These are phyloP conservation scores for Lipophrys pholis DNA, from an alignment of 2,113 vertebrate genomes.

Conservation along the genomic window DNA sequence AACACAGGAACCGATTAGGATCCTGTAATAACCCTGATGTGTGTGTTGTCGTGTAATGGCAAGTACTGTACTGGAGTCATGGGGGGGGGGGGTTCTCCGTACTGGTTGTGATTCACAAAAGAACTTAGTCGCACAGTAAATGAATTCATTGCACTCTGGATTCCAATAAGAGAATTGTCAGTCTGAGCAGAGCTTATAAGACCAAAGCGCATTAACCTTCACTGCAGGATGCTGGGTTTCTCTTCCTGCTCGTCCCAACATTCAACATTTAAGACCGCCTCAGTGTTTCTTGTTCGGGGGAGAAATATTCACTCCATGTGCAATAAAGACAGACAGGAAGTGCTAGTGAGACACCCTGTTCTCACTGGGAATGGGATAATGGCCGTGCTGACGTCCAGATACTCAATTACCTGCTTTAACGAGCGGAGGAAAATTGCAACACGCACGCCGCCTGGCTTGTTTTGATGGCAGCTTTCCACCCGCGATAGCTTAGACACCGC, in stretches of 20 bases:
- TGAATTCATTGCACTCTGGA: conserved; percentile 8
- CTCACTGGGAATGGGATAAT: conserved; percentile 25
- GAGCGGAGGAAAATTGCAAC: conserved; percentile 32
- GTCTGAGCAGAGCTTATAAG: not conserved
- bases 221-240: not conserved
- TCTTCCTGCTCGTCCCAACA: conserved; percentile 14
- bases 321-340: conserved; percentile 7
- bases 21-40: conserved; percentile 21
- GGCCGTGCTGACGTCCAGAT: conserved; percentile 12
- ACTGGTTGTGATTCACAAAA: conserved; percentile 29
- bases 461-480: conserved; percentile 31
- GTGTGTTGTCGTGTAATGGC: conserved; percentile 4
- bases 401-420: conserved; percentile 49
- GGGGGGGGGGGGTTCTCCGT: not conserved
- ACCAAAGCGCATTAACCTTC: conserved; percentile 22
- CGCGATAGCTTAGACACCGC: not conserved
- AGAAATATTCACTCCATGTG: conserved; percentile 26
- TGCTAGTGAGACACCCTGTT: conserved; percentile 6
- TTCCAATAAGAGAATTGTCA: conserved; percentile 1
- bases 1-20: conserved; percentile 38
- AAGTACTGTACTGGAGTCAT: conserved; percentile 26
- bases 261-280: not conserved
- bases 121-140: conserved; percentile 1
- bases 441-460: conserved; percentile 12
- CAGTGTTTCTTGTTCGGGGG: not conserved